Conservation (phyloP, 2,888 invertebrate species). For the Chironomus tentans region DNA sequence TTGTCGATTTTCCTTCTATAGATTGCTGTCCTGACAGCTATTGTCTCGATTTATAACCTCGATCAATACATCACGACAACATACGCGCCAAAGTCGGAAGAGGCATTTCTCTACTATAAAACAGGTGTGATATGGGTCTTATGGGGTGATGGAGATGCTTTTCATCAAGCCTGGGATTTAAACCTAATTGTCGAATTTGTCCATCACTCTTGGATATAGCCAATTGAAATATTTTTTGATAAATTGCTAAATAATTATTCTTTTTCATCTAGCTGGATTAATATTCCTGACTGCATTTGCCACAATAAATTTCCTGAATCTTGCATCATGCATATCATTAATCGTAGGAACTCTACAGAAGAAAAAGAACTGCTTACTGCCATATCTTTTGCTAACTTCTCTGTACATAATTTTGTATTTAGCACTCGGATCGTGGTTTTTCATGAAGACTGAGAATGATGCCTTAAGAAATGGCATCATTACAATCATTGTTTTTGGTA, state of each 20-base stretch:
- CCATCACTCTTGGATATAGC: no score
- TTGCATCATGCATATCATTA: constrained; percentile 13
- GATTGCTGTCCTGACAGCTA: constrained; percentile 16
- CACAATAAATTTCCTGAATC: constrained; percentile 16
- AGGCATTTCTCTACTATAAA: constrained; percentile 10
- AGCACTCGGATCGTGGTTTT: constrained; percentile 9
- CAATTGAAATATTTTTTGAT: no score
- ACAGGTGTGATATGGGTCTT: not conserved
- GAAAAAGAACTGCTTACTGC: constrained; percentile 16
- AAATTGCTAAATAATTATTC: not conserved
- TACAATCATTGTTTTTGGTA: not conserved
- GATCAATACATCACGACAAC: constrained; percentile 5
- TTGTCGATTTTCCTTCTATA: not conserved
- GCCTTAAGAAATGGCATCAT: constrained; percentile 2
- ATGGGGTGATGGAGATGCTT: no score
- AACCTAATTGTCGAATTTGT: no score
- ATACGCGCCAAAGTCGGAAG: not conserved
- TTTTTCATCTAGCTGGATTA: constrained; percentile 11
- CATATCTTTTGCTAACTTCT: constrained; percentile 1
- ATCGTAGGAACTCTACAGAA: constrained; percentile 16
- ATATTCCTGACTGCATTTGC: constrained; percentile 11
- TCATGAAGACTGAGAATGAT: not conserved
- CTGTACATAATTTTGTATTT: constrained; percentile 9
- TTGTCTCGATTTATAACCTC: constrained; percentile 6
- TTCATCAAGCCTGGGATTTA: no score